Percentiles rank a stretch among this genome's conserved stretches.
phyloP scores from a whole-genome alignment of 2,797 vertebrate species.

The Anguilla obscura region DNA sequence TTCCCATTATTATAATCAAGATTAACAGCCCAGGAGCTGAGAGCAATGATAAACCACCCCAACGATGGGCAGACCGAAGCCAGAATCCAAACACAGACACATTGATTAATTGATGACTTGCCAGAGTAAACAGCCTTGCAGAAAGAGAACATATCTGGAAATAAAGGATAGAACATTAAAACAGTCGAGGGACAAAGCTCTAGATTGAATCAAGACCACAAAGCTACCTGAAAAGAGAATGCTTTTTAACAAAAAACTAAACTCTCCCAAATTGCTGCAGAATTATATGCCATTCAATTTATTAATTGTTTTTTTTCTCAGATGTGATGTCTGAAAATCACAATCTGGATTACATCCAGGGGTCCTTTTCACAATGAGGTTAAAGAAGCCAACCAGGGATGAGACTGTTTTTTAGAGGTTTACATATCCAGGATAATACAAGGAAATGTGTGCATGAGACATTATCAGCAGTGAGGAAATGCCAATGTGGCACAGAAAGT shows the following conservation, averaged over 20 bases:
- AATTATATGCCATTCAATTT: too few relatives aligned
- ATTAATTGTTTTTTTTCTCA: too few relatives aligned
- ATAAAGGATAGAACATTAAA: slow-evolving; percentile 32
- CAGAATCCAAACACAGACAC: slow-evolving; percentile 37
- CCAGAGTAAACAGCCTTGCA: slow-evolving; percentile 2
- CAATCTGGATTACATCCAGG: neutral
- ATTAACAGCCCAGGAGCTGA: neutral
- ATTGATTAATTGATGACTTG: slow-evolving; percentile 33
- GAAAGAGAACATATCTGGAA: slow-evolving; percentile 32
- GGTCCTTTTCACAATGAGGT: neutral
- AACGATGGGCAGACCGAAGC: slow-evolving; percentile 42
- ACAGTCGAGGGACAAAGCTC: neutral
- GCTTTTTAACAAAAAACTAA: neutral
- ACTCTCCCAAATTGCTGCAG: too few relatives aligned
- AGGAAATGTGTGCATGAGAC: neutral
- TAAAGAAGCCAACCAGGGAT: neutral
- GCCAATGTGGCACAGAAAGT: neutral
- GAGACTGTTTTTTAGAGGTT: neutral
- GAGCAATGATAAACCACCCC: slow-evolving; percentile 36
- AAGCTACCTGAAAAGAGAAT: neutral
- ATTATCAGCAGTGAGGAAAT: neutral
- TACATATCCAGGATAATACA: neutral
- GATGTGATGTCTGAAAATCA: neutral
- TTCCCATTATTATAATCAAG: slow-evolving; percentile 17
- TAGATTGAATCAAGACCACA: neutral